phyloP scores from a whole-genome alignment of 2,797 vertebrate genomes.

The Alectoris magna region DNA sequence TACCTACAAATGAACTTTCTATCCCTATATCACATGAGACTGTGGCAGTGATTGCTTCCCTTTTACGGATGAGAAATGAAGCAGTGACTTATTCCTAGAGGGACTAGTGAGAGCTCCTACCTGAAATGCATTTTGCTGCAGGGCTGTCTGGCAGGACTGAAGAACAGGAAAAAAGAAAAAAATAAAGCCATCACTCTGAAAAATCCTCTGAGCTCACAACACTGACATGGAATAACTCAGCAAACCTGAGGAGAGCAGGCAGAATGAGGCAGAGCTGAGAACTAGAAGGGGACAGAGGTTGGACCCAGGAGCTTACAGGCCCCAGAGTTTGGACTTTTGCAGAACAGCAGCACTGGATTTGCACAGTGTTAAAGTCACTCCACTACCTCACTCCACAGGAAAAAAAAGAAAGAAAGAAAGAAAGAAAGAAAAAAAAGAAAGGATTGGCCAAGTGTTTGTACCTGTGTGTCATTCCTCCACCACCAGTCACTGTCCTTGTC shows the following conservation, averaged over 20 bases:
- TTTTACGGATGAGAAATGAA: constrained; percentile 35
- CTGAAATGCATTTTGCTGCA: constrained; percentile 47
- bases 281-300: not conserved
- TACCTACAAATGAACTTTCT: constrained; percentile 13
- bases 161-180: not conserved
- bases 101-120: not conserved
- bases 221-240: not conserved
- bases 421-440: not conserved
- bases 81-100: constrained; percentile 31
- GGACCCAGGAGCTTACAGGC: not conserved
- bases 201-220: constrained; percentile 3
- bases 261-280: not conserved
- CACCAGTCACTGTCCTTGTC: not conserved
- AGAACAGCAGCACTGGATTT: not conserved
- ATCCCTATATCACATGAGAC: not conserved
- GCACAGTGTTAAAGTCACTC: not conserved
- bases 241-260: not conserved
- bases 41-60: not conserved
- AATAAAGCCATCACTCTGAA: constrained; percentile 38
- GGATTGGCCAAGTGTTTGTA: not conserved
- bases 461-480: not conserved
- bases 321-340: not conserved
- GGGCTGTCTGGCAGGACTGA: not conserved
- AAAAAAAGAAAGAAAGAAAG: not conserved
- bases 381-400: not conserved